phyloP scores from a whole-genome alignment of 2,113 vertebrate genomes.

The Charina bottae region DNA sequence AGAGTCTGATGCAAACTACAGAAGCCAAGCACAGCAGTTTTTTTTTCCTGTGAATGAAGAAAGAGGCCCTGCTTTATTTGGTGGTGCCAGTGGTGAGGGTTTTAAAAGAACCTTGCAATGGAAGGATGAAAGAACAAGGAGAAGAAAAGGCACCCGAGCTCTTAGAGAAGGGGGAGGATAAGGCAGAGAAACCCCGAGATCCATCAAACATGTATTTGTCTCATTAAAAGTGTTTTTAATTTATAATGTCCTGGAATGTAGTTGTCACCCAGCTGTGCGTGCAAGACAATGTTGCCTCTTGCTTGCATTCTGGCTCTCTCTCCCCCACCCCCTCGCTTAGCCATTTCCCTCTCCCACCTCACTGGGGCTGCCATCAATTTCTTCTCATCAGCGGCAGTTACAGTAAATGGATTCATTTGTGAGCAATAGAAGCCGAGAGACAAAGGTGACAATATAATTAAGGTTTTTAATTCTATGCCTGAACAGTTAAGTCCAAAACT shows the following conservation, averaged over 20 bases:
- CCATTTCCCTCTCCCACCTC: conserved; percentile 69
- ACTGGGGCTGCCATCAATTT: conserved; percentile 79
- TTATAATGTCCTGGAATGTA: conserved; percentile 77
- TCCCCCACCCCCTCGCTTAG: conserved; percentile 32
- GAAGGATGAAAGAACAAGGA: not conserved
- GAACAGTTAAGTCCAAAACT: conserved; percentile 96
- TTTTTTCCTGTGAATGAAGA: not conserved
- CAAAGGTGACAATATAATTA: conserved; percentile 98
- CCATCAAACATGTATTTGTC: conserved; percentile 73
- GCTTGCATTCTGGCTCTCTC: conserved; percentile 37
- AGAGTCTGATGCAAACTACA: not conserved
- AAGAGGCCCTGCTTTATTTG: not conserved
- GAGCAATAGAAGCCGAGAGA: conserved; percentile 78
- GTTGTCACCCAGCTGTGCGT: conserved; percentile 72
- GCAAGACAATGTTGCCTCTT: conserved; percentile 62
- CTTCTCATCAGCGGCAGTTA: conserved; percentile 80
- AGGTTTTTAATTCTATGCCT: conserved; percentile 99
- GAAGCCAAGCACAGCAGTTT: not conserved
- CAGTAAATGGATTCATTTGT: conserved; percentile 85
- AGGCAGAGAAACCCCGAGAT: conserved; percentile 63
- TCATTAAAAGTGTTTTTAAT: conserved; percentile 81
- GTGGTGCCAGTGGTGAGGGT: not conserved
- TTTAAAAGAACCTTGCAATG: not conserved
- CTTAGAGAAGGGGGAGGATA: conserved; percentile 52
- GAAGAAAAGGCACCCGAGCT: not conserved